A percentile compares a stretch with the other conserved stretches of the same genome.
These are phyloP conservation scores for Pseudolaguvia tuberculata DNA, from an alignment of 2,113 vertebrate species.

Conservation along the genomic window DNA sequence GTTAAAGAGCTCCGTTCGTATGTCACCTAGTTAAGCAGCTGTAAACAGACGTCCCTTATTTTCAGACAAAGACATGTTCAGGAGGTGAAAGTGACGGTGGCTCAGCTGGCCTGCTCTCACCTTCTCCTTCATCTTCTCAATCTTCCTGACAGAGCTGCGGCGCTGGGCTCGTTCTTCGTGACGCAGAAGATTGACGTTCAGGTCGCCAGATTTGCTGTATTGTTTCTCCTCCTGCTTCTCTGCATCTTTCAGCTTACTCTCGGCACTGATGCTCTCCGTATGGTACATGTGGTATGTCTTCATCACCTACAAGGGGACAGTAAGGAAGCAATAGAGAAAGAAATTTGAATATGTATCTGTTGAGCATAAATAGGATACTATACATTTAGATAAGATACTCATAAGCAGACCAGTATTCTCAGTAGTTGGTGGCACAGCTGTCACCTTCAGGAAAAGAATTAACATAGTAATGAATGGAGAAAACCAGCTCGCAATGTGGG, in stretches of 20 bases:
- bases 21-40: neutral
- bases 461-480: constrained; percentile 3
- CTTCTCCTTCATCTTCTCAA: constrained; percentile 80
- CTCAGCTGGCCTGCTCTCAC: constrained; percentile 45
- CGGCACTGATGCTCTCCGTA: constrained; percentile 87
- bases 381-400: neutral
- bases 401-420: neutral
- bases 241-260: constrained; percentile 95
- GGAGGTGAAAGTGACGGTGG: neutral
- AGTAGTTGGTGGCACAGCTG: neutral
- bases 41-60: neutral
- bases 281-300: constrained; percentile 99
- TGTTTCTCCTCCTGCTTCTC: constrained; percentile 98
- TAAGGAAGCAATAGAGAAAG: neutral
- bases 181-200: constrained; percentile 79
- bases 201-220: constrained; percentile 86
- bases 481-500: neutral
- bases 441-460: constrained; percentile 17
- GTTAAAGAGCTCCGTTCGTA: neutral
- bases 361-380: too few species aligned
- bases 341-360: too few species aligned
- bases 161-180: constrained; percentile 89
- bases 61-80: neutral
- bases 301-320: constrained; percentile 80
- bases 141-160: constrained; percentile 93